These are phyloP conservation scores for Dissostichus mawsoni DNA, from an alignment of 2,113 vertebrate genomes.

Conservation along the genomic window DNA sequence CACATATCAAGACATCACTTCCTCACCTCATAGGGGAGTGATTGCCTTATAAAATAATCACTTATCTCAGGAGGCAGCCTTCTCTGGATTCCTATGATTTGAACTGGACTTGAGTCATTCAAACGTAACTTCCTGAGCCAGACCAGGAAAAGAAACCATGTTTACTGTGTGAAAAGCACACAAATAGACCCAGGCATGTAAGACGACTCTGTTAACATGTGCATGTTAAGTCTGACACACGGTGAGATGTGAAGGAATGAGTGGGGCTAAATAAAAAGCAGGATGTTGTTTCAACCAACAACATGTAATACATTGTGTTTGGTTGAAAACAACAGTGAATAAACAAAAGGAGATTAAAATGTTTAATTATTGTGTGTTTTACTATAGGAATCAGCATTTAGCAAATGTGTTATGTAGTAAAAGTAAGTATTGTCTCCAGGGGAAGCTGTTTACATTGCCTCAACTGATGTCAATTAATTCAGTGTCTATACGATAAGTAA, in stretches of 20 bases:
- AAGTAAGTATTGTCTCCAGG: too few relatives aligned
- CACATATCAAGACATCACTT: not conserved
- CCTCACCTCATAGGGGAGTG: not conserved
- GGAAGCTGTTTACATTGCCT: too few relatives aligned
- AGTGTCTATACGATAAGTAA: not conserved
- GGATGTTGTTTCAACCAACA: not conserved
- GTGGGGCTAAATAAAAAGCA: not conserved
- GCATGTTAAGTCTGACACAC: conserved; percentile 18
- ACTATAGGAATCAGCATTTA: too few relatives aligned
- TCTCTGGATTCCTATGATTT: conserved; percentile 24
- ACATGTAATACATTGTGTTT: not conserved
- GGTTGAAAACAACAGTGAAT: not conserved
- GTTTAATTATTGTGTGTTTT: not conserved
- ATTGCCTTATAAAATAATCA: not conserved
- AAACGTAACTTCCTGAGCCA: conserved; percentile 23
- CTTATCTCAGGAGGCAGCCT: not conserved
- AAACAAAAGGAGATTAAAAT: too few relatives aligned
- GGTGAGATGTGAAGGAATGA: not conserved
- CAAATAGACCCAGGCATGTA: conserved; percentile 68
- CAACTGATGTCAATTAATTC: too few relatives aligned
- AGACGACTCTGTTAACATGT: conserved; percentile 49
- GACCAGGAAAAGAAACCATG: conserved; percentile 31
- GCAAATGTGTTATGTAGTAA: not conserved
- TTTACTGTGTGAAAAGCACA: conserved; percentile 38
- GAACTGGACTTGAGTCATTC: conserved; percentile 27